These are phyloP conservation scores for Hippolais icterina DNA, from an alignment of 2,113 vertebrate genomes.

Conservation along the genomic window DNA sequence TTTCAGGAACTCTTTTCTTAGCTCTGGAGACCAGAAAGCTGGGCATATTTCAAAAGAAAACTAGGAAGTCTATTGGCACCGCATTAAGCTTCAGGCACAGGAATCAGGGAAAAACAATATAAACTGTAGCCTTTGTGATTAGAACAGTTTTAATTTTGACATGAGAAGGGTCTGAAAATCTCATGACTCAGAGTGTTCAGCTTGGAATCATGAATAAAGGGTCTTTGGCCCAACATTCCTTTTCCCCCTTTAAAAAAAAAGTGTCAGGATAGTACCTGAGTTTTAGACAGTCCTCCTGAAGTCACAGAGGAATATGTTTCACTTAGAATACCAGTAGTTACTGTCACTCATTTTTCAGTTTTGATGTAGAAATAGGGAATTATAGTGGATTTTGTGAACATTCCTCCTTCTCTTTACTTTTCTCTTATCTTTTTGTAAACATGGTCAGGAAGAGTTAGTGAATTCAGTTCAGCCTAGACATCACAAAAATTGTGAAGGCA, in stretches of 20 bases:
- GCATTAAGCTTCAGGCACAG: neutral
- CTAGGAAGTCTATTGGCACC: neutral
- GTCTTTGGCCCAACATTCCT: neutral
- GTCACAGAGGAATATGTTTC: neutral
- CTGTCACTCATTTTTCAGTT: neutral
- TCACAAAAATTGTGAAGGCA: neutral
- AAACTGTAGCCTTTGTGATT: neutral
- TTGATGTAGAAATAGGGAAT: neutral
- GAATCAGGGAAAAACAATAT: neutral
- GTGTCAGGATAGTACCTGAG: neutral
- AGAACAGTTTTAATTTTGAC: neutral
- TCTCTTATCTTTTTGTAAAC: neutral
- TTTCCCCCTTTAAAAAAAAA: neutral
- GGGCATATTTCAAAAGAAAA: neutral
- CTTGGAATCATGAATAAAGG: neutral
- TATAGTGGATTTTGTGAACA: neutral
- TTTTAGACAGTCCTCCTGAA: neutral
- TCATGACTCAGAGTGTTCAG: neutral
- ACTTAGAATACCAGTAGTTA: neutral
- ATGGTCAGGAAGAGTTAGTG: neutral
- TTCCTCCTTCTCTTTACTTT: neutral
- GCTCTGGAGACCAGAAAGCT: neutral
- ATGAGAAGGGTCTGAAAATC: neutral
- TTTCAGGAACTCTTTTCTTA: neutral
- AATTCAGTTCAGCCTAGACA: neutral